These are phyloP conservation scores for Cheiracanthium punctorium DNA, from an alignment of 2,888 invertebrate genomes.

Conservation along the genomic window DNA sequence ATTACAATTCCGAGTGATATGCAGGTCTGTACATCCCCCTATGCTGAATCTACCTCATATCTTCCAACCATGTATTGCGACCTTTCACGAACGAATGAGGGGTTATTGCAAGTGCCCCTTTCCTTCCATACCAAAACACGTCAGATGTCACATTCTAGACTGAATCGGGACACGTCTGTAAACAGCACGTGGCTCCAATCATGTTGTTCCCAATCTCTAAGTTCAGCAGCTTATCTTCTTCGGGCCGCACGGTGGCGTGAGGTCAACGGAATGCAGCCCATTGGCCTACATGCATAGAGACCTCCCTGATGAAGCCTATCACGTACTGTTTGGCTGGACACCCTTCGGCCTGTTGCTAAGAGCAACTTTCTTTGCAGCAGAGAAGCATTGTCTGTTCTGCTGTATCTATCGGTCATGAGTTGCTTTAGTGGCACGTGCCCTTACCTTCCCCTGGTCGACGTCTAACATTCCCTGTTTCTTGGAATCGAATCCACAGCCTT, in stretches of 20 bases:
- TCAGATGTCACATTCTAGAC: not conserved
- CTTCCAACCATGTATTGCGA: not conserved
- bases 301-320: not conserved
- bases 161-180: slow-evolving; percentile 13
- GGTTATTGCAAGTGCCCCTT: not conserved
- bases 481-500: too few species aligned
- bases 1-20: not conserved
- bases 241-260: not conserved
- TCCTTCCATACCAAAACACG: not conserved
- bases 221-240: not conserved
- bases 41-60: not conserved
- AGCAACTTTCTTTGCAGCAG: slow-evolving; percentile 10
- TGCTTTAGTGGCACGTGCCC: not conserved
- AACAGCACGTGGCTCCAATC: slow-evolving; percentile 4
- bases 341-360: not conserved
- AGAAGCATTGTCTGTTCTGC: not conserved
- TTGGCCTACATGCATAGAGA: slow-evolving; percentile 10
- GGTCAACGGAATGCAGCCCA: not conserved
- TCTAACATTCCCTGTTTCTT: too few species aligned
- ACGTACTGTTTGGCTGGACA: not conserved
- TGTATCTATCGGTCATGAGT: slow-evolving; percentile 1
- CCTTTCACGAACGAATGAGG: not conserved
- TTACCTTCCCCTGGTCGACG: not conserved
- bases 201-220: not conserved
- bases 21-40: not conserved